These are phyloP conservation scores for Spodoptera litura DNA, from an alignment of 1,140 invertebrate species.

Conservation along the genomic window DNA sequence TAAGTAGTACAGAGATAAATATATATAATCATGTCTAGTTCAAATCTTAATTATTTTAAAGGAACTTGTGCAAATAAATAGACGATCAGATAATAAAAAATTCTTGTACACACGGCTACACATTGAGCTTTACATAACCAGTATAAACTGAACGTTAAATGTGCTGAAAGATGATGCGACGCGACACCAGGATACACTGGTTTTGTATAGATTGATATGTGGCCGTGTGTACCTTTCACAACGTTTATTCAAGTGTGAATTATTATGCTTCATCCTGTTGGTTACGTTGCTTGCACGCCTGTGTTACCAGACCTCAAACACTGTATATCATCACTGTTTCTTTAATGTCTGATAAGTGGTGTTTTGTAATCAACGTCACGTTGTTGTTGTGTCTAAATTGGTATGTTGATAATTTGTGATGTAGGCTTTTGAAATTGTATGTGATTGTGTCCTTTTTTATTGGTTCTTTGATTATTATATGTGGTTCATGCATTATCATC, in stretches of 20 bases:
- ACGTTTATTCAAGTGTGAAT: constrained; percentile 7
- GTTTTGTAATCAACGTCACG: neutral
- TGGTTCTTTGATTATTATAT: too few species aligned
- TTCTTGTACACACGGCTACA: too few species aligned
- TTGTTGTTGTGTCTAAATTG: neutral
- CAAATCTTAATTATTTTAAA: neutral
- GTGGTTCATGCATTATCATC: too few species aligned
- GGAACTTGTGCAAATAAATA: neutral
- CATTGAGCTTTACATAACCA: too few species aligned
- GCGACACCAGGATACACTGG: too few species aligned
- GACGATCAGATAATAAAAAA: neutral
- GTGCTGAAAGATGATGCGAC: too few species aligned
- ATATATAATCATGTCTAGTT: neutral
- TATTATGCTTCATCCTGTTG: neutral
- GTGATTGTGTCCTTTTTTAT: too few species aligned
- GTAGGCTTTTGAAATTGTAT: neutral
- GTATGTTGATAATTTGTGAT: neutral
- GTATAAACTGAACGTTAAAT: too few species aligned
- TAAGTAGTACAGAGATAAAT: neutral
- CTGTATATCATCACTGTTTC: neutral
- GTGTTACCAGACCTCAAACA: neutral
- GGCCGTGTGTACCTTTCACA: constrained; percentile 1
- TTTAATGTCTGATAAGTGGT: neutral
- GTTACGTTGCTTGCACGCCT: neutral
- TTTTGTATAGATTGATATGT: too few species aligned